Conservation (phyloP, 2,797 vertebrate species). For the Arctocebus calabarensis region DNA sequence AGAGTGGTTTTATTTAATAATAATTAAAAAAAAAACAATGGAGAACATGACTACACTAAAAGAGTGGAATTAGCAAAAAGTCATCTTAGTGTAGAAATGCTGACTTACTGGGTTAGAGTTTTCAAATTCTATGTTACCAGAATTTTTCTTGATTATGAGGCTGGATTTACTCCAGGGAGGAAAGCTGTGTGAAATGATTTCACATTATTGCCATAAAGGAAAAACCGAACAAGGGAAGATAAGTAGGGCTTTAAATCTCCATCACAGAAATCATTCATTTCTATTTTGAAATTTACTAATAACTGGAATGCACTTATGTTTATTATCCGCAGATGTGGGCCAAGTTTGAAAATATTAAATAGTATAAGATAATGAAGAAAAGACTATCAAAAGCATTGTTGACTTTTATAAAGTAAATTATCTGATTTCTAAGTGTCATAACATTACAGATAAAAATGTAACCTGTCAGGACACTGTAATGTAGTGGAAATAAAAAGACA, state of each 20-base stretch:
- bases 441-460: not conserved
- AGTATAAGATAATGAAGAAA: not conserved
- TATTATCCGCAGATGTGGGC: not conserved
- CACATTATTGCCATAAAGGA: not conserved
- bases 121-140: not conserved
- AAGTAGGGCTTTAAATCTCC: not conserved
- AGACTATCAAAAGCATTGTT: not conserved
- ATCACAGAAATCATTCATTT: slow-evolving; percentile 15
- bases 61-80: not conserved
- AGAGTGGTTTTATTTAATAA: not conserved
- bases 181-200: not conserved
- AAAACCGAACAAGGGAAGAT: not conserved
- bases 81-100: not conserved
- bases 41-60: not conserved
- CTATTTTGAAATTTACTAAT: slow-evolving; percentile 7
- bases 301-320: not conserved
- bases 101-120: not conserved
- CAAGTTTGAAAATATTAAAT: not conserved
- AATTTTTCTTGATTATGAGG: not conserved
- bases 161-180: not conserved
- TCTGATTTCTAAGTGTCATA: not conserved
- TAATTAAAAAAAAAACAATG: not conserved
- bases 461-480: not conserved
- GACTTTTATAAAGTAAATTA: not conserved
- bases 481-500: not conserved